Base-by-base conservation (phyloP, 64 coral and sea anemone genomes). In the Stylophora pistillata region DNA sequence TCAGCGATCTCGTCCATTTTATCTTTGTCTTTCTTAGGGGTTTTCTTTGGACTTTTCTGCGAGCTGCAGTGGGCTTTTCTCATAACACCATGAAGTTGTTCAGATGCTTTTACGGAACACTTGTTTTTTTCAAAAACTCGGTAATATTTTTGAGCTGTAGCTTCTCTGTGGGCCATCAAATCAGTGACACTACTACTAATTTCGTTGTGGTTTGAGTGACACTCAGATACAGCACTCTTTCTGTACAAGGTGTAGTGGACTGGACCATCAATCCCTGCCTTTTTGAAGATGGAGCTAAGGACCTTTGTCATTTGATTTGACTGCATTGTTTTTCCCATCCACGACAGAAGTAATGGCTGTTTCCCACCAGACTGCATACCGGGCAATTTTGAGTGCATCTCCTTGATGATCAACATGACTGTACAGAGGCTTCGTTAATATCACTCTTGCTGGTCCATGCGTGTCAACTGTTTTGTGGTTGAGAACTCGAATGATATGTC, bases 381-480 rank as follows among this genome's bases (percentile, higher is more conserved):
- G 55, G 30, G 52, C 17, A 95, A 21, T 76, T 72, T 65, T 3
- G 72, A 27, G 57, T 73, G 79, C 53, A 95, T 21, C 26, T 79
- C 57, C 12, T 77, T 31, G 26, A 85, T 30, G 73, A 21, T 82
- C 75, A 25, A 95, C 30, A 77, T 86, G 88, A 25, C 70, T 83
- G 70, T 95, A 61, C 29, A 91, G 55, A 55, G 34, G 82, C n/a
- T 53, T 86, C 21, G 70, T 78, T 27, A 95, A 28, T 13, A 95
- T 79, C 9, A 89, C 30, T 16, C 87, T 71, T 16, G 94, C 94
- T 55, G 94, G 94, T 33, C 94, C 89, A 73, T 95, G 77, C 20
- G 63, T 86, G 17, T 87, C 63, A 0, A 81, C 32, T 23, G 93
- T 95, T 47, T 47, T 47, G 37, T 47, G 37, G 3, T 47, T 47